Base-by-base conservation (phyloP, 2,113 vertebrate genomes). In the Bubo bubo region DNA sequence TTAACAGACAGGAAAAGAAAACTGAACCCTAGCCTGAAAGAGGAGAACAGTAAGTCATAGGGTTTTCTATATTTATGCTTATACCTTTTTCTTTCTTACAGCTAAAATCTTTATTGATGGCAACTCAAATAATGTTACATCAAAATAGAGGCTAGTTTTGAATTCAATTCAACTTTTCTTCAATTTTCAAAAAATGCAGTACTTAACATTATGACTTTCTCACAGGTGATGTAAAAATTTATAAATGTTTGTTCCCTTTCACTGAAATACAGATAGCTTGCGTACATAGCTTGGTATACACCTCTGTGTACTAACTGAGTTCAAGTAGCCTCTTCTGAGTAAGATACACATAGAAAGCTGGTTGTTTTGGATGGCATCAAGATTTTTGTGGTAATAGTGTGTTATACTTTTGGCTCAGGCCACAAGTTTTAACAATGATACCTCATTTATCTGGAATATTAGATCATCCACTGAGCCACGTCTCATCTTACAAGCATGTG, bases 1-100 rank as follows among this genome's bases (percentile, higher is more conserved):
- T 96, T 52, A 79, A 82, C 79, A 97, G 94, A 72, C 3, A 49
- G 52, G 49, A 92, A 53, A 83, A 94, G 73, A 89, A 92, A 92
- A 71, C 4, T 5, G 24, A 45, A 79, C 6, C 6, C 47, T 27
- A 79, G 47, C 8, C 2, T 32, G 50, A 87, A 94, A 66, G 86
- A 94, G 43, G 56, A 94, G 15, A 75, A 90, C 14, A 45, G 93
- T 97, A 97, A 96, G 93, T 96, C 41, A 68, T 8, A 14, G 11
- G 4, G 9, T 16, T 75, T 80, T 89, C 73, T 63, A 7, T 66
- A 27, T 79, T 90, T 49, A 60, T 45, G 0, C 35, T 86, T 73
- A 41, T 6, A 43, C 23, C 27, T 63, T 93, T 95, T 86, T 41
- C 9, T 72, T 76, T 70, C 50, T 71, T 83, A 47, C 5, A 52